Base-by-base conservation (phyloP, 2,797 vertebrate genomes). In the Syngnathus acus region DNA sequence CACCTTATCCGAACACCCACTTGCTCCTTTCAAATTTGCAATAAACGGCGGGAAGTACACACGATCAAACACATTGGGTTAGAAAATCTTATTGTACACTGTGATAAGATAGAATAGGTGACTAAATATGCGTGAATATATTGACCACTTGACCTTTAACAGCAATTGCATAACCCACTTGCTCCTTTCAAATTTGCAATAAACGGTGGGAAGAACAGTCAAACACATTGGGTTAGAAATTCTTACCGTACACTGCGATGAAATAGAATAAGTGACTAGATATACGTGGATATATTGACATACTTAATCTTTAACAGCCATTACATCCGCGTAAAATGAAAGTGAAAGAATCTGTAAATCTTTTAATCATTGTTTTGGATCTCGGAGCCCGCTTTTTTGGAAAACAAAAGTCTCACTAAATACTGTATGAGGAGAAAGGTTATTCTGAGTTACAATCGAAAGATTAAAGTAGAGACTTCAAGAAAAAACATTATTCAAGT, bases 1-100 rank as follows among this genome's bases (percentile, higher is more conserved):
- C 26, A 57, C 26, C 53, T 78, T 71, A 75, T 81, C 77, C 70
- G 39, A 73, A 73, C 71, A 76, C 65, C 72, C 69, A 73, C 62
- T 72, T 23, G 6, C 23, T 26, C 23, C 53, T 73, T 48, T 17
- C 74, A 71, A 82, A 81, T 63, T 59, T 72, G 26, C 57, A 68
- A 58, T 42, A 60, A 39, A n/a, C 65, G 62, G 32, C 47, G 50
- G 7, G 32, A 4, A 54, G 26, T 57, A 48, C 38, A 58, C 48
- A 45, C 23, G n/a, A 39, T 62, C 51, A 45, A 66, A 60, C 60
- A 47, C 39, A 17, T 37, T 70, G 37, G 64, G 47, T 73, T 61
- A 14, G 32, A 57, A 3, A 6, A 16, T 68, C 39, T 53, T 66
- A 66, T 51, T 17, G 6, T 21, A 51, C 48, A 51, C 54, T 2